Evolutionary conservation across 2,797 vertebrate genomes (phyloP).

Genomic region (Acanthiza pusilla): DNA sequence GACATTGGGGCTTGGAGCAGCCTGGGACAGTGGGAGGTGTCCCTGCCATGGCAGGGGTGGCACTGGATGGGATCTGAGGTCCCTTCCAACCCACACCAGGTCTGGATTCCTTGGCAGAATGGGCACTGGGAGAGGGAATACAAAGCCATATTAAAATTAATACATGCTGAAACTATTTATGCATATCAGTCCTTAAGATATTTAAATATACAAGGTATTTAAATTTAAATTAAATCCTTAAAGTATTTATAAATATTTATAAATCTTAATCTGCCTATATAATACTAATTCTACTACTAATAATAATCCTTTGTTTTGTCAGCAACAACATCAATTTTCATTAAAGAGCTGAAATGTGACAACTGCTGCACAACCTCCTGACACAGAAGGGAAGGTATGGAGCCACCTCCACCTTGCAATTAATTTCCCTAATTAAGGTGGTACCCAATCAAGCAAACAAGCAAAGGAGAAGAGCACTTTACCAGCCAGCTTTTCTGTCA

Average conservation of each 20-base stretch:
- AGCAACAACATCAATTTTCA: neutral
- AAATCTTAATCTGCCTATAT: neutral
- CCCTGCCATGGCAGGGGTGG: neutral
- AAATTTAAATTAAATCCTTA: neutral
- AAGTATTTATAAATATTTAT: neutral
- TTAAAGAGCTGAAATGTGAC: neutral
- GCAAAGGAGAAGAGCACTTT: neutral
- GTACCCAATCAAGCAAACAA: neutral
- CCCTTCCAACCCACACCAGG: neutral
- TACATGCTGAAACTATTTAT: neutral
- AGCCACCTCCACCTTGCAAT: neutral
- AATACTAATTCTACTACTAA: neutral
- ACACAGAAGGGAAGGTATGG: neutral
- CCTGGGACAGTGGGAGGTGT: neutral
- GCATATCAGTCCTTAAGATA: neutral
- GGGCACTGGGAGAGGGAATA: neutral
- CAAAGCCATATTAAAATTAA: neutral
- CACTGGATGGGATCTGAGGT: rapidly evolving
- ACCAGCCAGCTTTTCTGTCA: slow-evolving; percentile 93
- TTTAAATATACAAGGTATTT: neutral
- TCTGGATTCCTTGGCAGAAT: neutral
- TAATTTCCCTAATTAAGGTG: neutral
- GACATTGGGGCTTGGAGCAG: neutral
- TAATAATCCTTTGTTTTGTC: neutral
- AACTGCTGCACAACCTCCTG: neutral